Percentiles rank a stretch among this genome's conserved stretches.
Evolutionary conservation across 2,888 invertebrate species (phyloP).

Genomic region (Synanthedon formicaeformis): DNA sequence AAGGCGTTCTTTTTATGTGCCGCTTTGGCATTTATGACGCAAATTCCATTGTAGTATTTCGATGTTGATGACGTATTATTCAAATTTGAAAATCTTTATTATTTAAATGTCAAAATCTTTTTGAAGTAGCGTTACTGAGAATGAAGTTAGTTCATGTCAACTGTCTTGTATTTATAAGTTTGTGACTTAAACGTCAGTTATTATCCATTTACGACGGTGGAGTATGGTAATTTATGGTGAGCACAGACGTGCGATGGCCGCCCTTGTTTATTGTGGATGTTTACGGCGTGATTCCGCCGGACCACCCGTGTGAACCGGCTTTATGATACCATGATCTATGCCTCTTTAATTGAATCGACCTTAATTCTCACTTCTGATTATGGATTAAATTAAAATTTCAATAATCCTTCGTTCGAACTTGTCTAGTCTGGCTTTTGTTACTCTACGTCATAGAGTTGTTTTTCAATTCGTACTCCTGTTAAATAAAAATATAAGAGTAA

Average conservation of each 20-base stretch:
- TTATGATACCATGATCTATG: constrained; percentile 12
- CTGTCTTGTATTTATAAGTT: background rate
- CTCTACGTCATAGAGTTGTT: too few relatives aligned
- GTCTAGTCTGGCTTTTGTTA: too few relatives aligned
- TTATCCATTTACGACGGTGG: constrained; percentile 33
- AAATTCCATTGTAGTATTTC: too few relatives aligned
- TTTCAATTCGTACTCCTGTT: too few relatives aligned
- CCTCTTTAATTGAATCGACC: background rate
- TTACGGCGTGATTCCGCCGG: constrained; percentile 11
- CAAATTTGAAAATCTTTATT: too few relatives aligned
- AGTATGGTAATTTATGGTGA: constrained; percentile 49
- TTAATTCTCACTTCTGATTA: background rate
- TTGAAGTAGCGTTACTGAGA: too few relatives aligned
- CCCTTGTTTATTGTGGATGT: constrained; percentile 33
- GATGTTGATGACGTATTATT: too few relatives aligned
- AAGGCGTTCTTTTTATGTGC: too few relatives aligned
- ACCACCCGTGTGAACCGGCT: constrained; percentile 20
- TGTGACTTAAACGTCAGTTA: constrained; percentile 7
- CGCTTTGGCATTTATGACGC: too few relatives aligned
- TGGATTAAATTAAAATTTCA: background rate
- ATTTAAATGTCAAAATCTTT: too few relatives aligned
- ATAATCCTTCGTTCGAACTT: background rate
- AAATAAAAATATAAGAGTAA: too few relatives aligned
- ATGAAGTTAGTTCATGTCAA: too few relatives aligned
- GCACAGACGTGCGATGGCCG: constrained; percentile 19